Evolutionary conservation across 1,140 invertebrate genomes (phyloP), one percentile per base, ranked within the genome.

Genomic region (Magallana gigas): DNA sequence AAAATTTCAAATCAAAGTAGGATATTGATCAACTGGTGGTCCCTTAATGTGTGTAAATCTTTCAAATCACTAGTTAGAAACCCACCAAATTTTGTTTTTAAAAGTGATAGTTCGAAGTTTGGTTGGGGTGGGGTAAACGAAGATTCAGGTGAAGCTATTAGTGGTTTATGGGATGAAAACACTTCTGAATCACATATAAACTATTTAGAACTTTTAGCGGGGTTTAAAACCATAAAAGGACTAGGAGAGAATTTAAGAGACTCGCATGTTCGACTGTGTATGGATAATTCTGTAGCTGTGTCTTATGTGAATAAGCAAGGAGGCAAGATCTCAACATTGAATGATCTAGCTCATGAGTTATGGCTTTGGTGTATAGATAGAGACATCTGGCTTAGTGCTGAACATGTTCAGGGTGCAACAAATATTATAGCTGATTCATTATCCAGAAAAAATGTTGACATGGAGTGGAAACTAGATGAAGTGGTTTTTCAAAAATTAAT

Each of bases 391-490:
- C 5, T 90, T 16, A 64, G 84, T 76, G 89, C 87, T 0, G 57
- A 29, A 60, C 57, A 86, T 62, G 12, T 90, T 11, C 84, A 87
- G 29, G 89, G 89, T 14, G 57, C 60, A 16, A 48, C 12, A 59
- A 88, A 90, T 64, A 36, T 85, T 23, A 48, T 8, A 80, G 71
- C n/a, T 5, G 71, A 80, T 48, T 80, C 36, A 9, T 23, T 82
- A 18, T 23, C 83, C 18, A 4, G 89, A 16, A 56, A 18, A 57
- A 84, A 84, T 59, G 11, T 57, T 5, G 83, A 84, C 9, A 29
- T 84, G 58, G 89, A 91, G 85, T 90, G 90, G 87, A 80, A 62
- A 8, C 64, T 90, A 23, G 56, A 87, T 83, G 48, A 16, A 29
- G 56, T 14, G 7, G 71, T 87, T 12, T 88, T 87, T 88, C 16